Evolutionary conservation across 2,797 vertebrate species (phyloP).

Genomic region (Eupleurogrammus muticus): DNA sequence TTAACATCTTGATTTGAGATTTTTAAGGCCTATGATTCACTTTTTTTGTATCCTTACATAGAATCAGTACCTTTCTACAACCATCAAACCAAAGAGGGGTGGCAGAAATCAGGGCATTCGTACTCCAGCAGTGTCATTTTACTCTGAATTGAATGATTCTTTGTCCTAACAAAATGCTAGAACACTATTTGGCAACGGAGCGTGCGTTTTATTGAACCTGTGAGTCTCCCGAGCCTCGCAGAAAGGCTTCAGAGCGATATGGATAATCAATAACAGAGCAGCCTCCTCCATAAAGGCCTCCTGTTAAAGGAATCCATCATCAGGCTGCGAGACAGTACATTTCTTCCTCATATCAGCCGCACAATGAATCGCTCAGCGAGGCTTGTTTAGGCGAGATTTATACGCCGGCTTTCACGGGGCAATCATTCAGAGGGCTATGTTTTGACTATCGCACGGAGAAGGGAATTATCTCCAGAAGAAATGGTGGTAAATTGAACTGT

Average conservation of each 20-base stretch:
- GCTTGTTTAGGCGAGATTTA: constrained; percentile 53
- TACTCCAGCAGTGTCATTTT: background rate
- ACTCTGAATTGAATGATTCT: constrained; percentile 9
- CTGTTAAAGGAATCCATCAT: constrained; percentile 48
- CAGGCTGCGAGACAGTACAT: constrained; percentile 17
- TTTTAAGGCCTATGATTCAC: too few species aligned
- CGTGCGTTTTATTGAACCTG: constrained; percentile 26
- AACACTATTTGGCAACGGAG: constrained; percentile 23
- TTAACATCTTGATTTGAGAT: too few species aligned
- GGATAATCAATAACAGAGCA: constrained; percentile 57
- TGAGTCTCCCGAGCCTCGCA: constrained; percentile 4
- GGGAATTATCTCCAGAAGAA: constrained; percentile 50
- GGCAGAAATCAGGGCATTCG: background rate
- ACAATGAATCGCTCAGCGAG: constrained; percentile 40
- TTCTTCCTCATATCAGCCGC: constrained; percentile 43
- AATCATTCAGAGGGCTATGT: constrained; percentile 55
- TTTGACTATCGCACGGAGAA: constrained; percentile 52
- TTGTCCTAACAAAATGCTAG: constrained; percentile 8
- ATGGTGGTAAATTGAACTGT: constrained; percentile 60
- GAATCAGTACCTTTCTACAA: too few species aligned
- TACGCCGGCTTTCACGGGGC: constrained; percentile 27
- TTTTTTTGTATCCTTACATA: too few species aligned
- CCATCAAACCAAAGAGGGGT: too few species aligned
- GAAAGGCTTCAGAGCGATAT: constrained; percentile 36
- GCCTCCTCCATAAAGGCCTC: constrained; percentile 32